Evolutionary conservation across 2,888 invertebrate genomes (phyloP), one percentile per base, ranked within the genome.

Genomic region (Herminia tarsipennalis): DNA sequence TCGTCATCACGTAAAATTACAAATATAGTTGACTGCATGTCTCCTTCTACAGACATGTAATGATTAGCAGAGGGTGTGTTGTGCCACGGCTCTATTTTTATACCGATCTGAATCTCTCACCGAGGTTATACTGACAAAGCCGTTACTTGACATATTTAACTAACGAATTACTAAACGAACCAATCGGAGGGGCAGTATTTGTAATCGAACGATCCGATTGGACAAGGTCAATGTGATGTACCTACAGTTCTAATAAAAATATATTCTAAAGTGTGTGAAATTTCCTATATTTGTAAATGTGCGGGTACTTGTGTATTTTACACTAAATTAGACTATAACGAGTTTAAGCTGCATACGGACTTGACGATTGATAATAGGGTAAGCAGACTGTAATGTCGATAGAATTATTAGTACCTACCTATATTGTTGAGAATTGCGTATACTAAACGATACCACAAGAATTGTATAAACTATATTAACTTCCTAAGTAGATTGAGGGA

Each of bases 21-120:
- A 12, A 9, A 4, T 12, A 8, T 8, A 4, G 28, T 37, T 21
- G 24, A 33, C 22, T 12, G 13, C 2, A 33, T 10, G 35, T n/a
- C 10, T 8, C 14, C 22, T 18, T 10, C 35, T 35, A 30, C 53
- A 54, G 46, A 39, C 27, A n/a, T 18, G 14, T 62, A 50, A 28
- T 29, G 34, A 62, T 81, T 68, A 70, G 65, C 71, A 74, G 77
- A 81, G 70, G 64, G 67, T 66, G 72, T 81, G 78, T 76, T 76
- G 73, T 68, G 71, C 70, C 66, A 71, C 72, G 75, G 75, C 79
- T 83, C 80, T 87, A 87, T 87, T 86, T 86, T 87, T 86, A 74
- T 87, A 87, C 77, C 70, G 76, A 76, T 63, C 67, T 70, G 78
- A 77, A 78, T 77, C 76, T 76, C 77, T 56, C 56, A 39, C n/a